These are phyloP conservation scores for Pseudopleuronectes americanus DNA, from an alignment of 2,797 vertebrate genomes.

Conservation along the genomic window DNA sequence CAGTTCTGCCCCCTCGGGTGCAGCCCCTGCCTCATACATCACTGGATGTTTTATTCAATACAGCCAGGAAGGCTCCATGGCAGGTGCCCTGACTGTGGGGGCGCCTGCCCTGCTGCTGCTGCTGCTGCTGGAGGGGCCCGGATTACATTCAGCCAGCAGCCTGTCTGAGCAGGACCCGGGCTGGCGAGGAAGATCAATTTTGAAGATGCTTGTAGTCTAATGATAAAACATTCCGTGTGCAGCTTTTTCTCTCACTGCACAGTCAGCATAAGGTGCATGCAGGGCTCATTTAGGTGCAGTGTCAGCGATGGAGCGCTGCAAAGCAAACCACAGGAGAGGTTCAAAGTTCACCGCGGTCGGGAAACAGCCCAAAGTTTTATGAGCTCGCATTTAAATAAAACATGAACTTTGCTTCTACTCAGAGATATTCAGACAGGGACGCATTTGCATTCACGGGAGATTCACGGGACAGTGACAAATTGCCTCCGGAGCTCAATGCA, in stretches of 20 bases:
- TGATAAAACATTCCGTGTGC: conserved; percentile 71
- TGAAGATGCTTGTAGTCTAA: conserved; percentile 67
- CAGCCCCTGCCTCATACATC: conserved; percentile 85
- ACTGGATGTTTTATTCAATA: conserved; percentile 89
- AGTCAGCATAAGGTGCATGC: conserved; percentile 68
- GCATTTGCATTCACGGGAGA: conserved; percentile 33
- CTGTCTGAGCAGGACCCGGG: conserved; percentile 54
- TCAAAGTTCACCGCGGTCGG: conserved; percentile 64
- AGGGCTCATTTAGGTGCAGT: conserved; percentile 54
- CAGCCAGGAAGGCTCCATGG: conserved; percentile 79
- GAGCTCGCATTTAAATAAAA: conserved; percentile 48
- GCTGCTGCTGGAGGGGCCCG: conserved; percentile 73
- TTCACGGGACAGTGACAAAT: conserved; percentile 59
- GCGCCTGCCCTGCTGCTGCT: conserved; percentile 75
- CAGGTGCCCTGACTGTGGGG: conserved; percentile 83
- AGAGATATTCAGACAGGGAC: conserved; percentile 6
- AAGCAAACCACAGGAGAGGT: conserved; percentile 56
- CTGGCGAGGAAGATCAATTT: conserved; percentile 64
- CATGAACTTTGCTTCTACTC: neutral
- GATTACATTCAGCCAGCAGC: conserved; percentile 73
- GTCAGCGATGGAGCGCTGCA: conserved; percentile 42
- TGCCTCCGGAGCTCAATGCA: conserved; percentile 37
- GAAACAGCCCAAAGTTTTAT: conserved; percentile 46
- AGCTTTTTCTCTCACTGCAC: conserved; percentile 51
- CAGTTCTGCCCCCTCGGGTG: conserved; percentile 85